Base-by-base conservation (phyloP, 2,797 vertebrate species). In the Lithobates pipiens region DNA sequence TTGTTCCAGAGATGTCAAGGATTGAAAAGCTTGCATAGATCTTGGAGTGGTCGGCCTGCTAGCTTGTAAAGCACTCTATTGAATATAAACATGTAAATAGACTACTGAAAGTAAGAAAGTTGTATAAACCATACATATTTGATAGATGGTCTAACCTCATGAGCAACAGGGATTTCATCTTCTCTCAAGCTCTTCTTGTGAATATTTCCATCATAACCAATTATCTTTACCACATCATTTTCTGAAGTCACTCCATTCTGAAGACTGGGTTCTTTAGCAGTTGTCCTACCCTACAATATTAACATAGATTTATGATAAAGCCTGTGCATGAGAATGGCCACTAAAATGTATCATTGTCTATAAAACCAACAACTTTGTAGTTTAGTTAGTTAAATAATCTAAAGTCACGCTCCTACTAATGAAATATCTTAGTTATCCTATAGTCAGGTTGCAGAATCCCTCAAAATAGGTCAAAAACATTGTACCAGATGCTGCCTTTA, bases 201-300 rank as follows among this genome's bases (percentile, higher is more conserved):
- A 81, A 97, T 84, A 74, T 93, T 94, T 84, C 94, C 90, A 87
- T 98, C 96, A 75, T 91, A 90, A 88, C 89, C 93, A 10, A 97
- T 89, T 1, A 93, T 89, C 81, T 92, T 94, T 88, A 98, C 75
- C 72, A 54, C 32, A 15, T 76, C n/a, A 8, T 80, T 61, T 25
- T 67, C 70, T 34, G 44, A 21, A 10, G 36, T n/a, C 9, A 10
- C 61, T 32, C 42, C 42, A 8, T 75, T 63, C 42, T 69, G 39
- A 18, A 36, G 21, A n/a, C 32, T 82, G 5, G 2, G 10, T 25
- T 65, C 42, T 15, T 25, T 11, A n/a, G 27, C 23, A 44, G 25
- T 10, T 27, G 10, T 67, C 6, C 13, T 3, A 29, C 29, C 23
- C 86, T 87, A 27, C 10, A 81, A 82, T 16, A 61, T 7, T 39